Conservation (phyloP, 2,888 invertebrate genomes). For the Bellardia bayeri region DNA sequence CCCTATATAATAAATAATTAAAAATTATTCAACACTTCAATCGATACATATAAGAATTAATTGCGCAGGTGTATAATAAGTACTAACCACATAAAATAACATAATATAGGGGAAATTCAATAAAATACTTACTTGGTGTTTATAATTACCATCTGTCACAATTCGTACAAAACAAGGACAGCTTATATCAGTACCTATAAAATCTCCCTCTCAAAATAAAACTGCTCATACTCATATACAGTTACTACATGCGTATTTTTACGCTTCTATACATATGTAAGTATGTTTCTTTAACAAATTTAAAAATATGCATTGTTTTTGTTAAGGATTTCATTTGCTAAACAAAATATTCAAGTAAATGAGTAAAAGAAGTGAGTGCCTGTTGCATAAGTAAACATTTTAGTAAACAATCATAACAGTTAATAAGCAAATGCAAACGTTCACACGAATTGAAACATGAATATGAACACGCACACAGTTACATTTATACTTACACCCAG, state of each 20-base stretch:
- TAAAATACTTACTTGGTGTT: neutral
- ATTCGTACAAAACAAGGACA: neutral
- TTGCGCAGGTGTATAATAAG: neutral
- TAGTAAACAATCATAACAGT: constrained; percentile 63
- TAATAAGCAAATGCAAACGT: constrained; percentile 46
- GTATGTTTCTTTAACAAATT: constrained; percentile 3
- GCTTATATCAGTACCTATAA: neutral
- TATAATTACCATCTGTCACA: constrained; percentile 21
- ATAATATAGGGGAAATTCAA: neutral
- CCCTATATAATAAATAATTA: too few species aligned
- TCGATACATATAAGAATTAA: neutral
- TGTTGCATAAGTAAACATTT: constrained; percentile 62
- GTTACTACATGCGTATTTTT: neutral
- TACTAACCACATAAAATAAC: neutral
- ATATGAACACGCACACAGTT: neutral
- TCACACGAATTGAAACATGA: neutral
- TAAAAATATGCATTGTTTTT: constrained; percentile 52
- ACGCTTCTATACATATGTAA: neutral
- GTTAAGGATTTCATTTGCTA: constrained; percentile 18
- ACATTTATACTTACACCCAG: neutral
- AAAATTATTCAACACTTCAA: neutral
- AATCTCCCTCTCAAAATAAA: neutral
- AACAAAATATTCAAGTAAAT: constrained; percentile 26
- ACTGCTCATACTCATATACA: neutral
- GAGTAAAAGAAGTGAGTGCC: constrained; percentile 1